phyloP scores from a whole-genome alignment of 2,797 vertebrate species.

The Luscinia luscinia region DNA sequence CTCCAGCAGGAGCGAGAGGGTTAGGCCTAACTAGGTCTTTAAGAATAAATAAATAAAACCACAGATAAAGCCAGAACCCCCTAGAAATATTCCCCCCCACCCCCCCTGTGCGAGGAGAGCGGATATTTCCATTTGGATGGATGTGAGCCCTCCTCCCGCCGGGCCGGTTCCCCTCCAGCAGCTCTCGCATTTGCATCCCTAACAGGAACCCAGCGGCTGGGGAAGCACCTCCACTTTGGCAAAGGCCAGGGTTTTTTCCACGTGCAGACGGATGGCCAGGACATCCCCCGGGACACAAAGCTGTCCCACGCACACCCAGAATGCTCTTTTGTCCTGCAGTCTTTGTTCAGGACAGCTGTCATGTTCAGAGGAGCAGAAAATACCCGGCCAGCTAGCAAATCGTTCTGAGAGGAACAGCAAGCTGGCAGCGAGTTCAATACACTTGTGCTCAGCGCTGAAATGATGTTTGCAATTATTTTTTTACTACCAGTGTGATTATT shows the following conservation, averaged over 20 bases:
- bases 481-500: neutral
- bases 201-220: neutral
- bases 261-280: accelerated
- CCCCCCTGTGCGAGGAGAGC: neutral
- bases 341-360: neutral
- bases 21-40: neutral
- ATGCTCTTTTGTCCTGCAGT: accelerated
- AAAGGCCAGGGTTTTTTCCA: neutral
- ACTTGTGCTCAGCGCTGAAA: neutral
- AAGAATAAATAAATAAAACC: constrained; percentile 48
- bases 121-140: constrained; percentile 50
- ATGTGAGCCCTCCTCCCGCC: neutral
- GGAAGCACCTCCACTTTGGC: constrained; percentile 43
- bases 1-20: neutral
- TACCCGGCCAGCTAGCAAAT: neutral
- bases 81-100: neutral
- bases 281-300: neutral
- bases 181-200: constrained; percentile 24
- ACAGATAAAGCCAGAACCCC: neutral
- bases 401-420: neutral
- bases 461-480: neutral
- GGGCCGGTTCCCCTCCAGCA: neutral
- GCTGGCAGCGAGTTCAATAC: neutral
- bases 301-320: accelerated
- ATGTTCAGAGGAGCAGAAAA: neutral